phyloP scores from a whole-genome alignment of 2,797 vertebrate species.

The Sebastes glaucus region DNA sequence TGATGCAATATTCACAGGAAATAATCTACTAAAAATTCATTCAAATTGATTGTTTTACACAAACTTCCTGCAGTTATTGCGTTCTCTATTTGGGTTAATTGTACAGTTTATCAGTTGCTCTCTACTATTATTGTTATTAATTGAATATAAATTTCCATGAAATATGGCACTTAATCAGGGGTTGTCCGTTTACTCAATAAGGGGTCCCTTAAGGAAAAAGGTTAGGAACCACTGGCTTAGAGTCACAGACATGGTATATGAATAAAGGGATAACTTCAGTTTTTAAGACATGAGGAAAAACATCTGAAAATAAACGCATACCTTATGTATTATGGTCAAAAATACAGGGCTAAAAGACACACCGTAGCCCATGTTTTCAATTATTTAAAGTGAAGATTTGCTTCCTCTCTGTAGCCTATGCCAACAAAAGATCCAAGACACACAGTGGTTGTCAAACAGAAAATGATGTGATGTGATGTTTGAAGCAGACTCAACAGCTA shows the following conservation, averaged over 20 bases:
- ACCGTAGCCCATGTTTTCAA: not conserved
- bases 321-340: not conserved
- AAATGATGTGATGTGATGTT: conserved; percentile 24
- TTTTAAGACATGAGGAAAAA: not conserved
- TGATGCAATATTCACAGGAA: too few relatives aligned
- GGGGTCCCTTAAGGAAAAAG: too few relatives aligned
- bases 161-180: too few relatives aligned
- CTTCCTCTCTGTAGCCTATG: conserved; percentile 1
- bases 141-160: too few relatives aligned
- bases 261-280: not conserved
- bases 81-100: too few relatives aligned
- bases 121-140: too few relatives aligned
- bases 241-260: not conserved
- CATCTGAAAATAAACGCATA: not conserved
- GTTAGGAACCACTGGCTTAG: not conserved
- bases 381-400: conserved; percentile 19
- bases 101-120: accelerated
- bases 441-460: conserved; percentile 44
- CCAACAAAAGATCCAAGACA: conserved; percentile 28
- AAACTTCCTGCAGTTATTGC: too few relatives aligned
- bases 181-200: too few relatives aligned
- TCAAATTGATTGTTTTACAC: accelerated
- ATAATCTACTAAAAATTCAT: too few relatives aligned
- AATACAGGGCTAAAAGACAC: not conserved
- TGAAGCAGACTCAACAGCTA: conserved; percentile 26